Percentiles rank a stretch among this genome's conserved stretches.
Conservation (phyloP, 2,797 vertebrate genomes). For the Acanthiza pusilla region DNA sequence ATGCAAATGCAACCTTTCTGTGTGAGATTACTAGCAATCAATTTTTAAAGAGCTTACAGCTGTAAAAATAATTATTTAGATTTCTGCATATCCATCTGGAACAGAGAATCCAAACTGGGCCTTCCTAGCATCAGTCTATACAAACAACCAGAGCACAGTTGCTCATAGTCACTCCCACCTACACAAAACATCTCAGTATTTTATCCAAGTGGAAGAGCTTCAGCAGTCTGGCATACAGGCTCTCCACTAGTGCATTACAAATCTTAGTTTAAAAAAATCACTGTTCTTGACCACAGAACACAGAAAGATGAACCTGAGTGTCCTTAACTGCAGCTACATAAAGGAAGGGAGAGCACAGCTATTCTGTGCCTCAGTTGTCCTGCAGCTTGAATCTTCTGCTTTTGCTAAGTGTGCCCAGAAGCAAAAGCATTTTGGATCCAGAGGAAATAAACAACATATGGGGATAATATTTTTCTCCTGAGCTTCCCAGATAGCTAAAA, state of each 20-base stretch:
- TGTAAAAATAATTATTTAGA: background rate
- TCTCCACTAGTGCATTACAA: background rate
- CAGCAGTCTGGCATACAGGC: background rate
- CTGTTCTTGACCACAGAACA: background rate
- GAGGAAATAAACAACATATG: background rate
- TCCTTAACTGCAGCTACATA: background rate
- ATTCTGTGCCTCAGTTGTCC: background rate
- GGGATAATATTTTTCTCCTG: background rate
- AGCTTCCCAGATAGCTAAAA: background rate
- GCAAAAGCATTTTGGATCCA: background rate
- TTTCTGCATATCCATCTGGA: background rate
- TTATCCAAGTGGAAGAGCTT: background rate
- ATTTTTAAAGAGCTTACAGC: background rate
- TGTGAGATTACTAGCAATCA: background rate
- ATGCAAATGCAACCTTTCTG: background rate
- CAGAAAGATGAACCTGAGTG: background rate
- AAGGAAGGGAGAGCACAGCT: background rate
- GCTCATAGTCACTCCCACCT: background rate
- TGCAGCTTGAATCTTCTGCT: background rate
- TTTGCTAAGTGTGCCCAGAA: background rate
- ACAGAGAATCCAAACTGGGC: background rate
- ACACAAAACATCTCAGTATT: background rate
- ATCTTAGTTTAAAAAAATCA: background rate
- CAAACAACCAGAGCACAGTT: background rate
- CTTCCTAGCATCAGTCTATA: background rate